phyloP scores from a whole-genome alignment of 2,113 vertebrate genomes.

The Pleuronectes platessa region DNA sequence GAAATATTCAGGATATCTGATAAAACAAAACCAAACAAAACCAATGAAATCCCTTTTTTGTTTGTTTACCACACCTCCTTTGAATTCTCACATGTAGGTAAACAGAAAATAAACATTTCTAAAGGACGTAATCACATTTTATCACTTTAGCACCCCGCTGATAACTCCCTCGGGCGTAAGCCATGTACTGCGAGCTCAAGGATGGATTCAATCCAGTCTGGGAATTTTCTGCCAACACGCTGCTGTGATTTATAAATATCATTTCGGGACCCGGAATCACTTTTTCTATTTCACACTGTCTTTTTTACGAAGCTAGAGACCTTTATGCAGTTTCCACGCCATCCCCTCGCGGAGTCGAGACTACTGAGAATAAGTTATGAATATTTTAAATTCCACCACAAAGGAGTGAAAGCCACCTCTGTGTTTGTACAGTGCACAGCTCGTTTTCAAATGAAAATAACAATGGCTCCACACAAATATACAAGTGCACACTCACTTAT shows the following conservation, averaged over 20 bases:
- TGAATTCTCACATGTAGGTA: conserved; percentile 1
- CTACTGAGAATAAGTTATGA: conserved; percentile 69
- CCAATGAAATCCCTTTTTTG: neutral
- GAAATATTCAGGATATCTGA: neutral
- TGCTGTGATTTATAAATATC: conserved; percentile 59
- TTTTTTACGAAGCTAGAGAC: conserved; percentile 51
- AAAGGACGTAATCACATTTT: conserved; percentile 25
- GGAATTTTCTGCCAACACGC: conserved; percentile 38
- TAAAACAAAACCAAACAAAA: neutral
- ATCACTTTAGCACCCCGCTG: neutral
- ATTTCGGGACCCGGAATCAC: conserved; percentile 41
- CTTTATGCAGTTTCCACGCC: conserved; percentile 59
- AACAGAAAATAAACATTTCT: conserved; percentile 1
- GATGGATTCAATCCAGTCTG: conserved; percentile 41
- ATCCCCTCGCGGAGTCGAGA: conserved; percentile 20
- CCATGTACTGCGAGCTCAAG: neutral
- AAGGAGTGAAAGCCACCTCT: conserved; percentile 65
- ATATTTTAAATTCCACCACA: conserved; percentile 71
- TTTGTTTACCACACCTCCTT: neutral
- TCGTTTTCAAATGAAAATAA: conserved; percentile 45
- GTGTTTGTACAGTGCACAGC: conserved; percentile 55
- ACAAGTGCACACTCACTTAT: neutral
- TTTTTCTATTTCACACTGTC: conserved; percentile 56
- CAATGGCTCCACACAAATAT: conserved; percentile 16
- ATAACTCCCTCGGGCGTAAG: conserved; percentile 12